A percentile compares a stretch with the other conserved stretches of the same genome.
phyloP scores from a whole-genome alignment of 2,888 invertebrate species.

The Drosophila rellima region DNA sequence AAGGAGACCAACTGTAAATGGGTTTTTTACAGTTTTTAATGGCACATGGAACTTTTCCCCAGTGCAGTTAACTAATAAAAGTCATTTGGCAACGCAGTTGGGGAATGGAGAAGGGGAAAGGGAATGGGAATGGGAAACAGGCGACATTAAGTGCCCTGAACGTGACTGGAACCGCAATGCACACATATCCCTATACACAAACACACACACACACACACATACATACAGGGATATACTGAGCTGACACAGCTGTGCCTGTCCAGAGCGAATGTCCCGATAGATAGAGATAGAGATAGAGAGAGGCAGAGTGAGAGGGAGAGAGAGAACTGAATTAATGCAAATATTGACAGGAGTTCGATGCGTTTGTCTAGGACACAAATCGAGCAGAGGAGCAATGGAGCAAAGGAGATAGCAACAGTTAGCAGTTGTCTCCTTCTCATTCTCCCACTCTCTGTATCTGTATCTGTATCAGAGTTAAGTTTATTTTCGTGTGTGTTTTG shows the following conservation, averaged over 20 bases:
- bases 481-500: conserved; percentile 39
- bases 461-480: conserved; percentile 10
- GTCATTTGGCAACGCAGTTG: conserved; percentile 61
- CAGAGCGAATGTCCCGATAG: conserved; percentile 19
- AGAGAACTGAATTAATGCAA: conserved; percentile 70
- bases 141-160: conserved; percentile 45
- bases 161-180: conserved; percentile 52
- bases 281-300: too few species aligned
- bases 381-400: conserved; percentile 1
- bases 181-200: conserved; percentile 19
- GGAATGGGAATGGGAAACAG: conserved; percentile 13
- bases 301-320: background rate
- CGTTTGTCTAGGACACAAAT: conserved; percentile 57
- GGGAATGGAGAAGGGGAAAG: background rate
- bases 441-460: conserved; percentile 4
- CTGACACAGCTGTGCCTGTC: conserved; percentile 50
- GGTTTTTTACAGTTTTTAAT: conserved; percentile 37
- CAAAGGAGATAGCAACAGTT: background rate
- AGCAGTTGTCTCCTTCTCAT: background rate
- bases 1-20: conserved; percentile 21
- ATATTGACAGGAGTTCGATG: conserved; percentile 74
- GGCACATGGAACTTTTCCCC: conserved; percentile 26
- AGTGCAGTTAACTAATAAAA: conserved; percentile 74
- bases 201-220: conserved; percentile 11
- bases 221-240: background rate